phyloP scores from a whole-genome alignment of 2,113 vertebrate species.

The Centropus bengalensis region DNA sequence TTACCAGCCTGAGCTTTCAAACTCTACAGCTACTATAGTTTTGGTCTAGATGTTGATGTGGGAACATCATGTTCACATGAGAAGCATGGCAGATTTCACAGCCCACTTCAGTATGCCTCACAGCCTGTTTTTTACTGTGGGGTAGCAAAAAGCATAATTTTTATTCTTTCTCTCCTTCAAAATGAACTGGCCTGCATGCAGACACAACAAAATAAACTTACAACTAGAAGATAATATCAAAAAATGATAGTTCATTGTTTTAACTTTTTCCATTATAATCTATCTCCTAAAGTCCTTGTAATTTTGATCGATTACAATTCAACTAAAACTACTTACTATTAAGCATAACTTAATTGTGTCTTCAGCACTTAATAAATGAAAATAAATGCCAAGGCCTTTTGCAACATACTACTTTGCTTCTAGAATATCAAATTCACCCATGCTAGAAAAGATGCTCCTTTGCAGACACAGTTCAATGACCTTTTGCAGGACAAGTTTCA shows the following conservation, averaged over 20 bases:
- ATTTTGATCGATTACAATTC: neutral
- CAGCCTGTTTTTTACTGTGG: neutral
- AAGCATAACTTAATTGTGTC: neutral
- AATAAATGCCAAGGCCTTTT: neutral
- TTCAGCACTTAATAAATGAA: neutral
- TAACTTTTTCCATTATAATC: neutral
- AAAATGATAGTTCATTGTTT: neutral
- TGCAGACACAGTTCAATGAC: neutral
- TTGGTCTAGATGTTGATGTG: neutral
- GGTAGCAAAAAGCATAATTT: neutral
- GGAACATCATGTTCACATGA: fast-evolving
- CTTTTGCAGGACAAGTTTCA: neutral
- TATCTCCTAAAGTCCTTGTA: neutral
- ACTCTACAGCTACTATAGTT: neutral
- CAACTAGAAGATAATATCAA: neutral
- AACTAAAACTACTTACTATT: neutral
- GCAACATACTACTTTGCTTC: too few species aligned
- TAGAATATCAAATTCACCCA: neutral
- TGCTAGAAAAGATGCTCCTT: neutral
- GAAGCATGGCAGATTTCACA: neutral
- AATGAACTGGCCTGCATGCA: neutral
- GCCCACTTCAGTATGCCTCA: neutral
- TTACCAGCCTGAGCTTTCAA: neutral
- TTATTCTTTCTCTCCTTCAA: neutral
- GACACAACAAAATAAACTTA: neutral